Evolutionary conservation across 2,888 invertebrate species (phyloP).

Genomic region (Agonopterix heracliana): DNA sequence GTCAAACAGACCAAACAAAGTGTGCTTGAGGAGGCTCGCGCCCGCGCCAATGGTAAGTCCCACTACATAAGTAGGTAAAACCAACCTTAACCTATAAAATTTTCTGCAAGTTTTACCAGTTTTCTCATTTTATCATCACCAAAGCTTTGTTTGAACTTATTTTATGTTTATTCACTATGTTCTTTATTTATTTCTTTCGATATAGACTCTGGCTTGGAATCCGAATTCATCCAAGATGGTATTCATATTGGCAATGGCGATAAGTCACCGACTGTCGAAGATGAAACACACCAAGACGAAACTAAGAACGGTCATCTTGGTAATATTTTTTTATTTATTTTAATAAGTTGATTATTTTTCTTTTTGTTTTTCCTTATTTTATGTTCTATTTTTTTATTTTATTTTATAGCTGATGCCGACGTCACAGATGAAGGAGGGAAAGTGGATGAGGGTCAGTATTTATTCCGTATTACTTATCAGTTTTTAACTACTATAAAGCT

Average conservation of each 20-base stretch:
- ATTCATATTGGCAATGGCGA: conserved; percentile 62
- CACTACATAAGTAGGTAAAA: background rate
- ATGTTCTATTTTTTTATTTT: conserved; percentile 28
- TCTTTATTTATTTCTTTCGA: conserved; percentile 22
- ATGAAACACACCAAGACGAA: conserved; percentile 63
- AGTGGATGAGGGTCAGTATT: conserved; percentile 62
- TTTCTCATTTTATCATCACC: background rate
- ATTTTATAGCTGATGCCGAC: conserved; percentile 60
- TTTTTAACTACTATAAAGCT: background rate
- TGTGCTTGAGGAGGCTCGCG: conserved; percentile 92
- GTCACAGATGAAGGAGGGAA: conserved; percentile 54
- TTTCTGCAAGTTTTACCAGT: conserved; percentile 5
- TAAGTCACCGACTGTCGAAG: conserved; percentile 63
- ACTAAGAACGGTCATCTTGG: conserved; percentile 75
- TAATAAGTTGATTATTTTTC: conserved; percentile 15
- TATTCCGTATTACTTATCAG: background rate
- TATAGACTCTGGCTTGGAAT: conserved; percentile 80
- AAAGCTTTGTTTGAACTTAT: background rate
- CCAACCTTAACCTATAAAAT: background rate
- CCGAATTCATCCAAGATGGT: conserved; percentile 77
- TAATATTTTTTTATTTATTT: conserved; percentile 37
- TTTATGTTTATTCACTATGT: conserved; percentile 8
- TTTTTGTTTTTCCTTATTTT: conserved; percentile 22
- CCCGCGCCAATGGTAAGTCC: conserved; percentile 88
- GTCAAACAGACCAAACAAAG: conserved; percentile 96